A percentile compares a stretch with the other conserved stretches of the same genome.
Conservation (phyloP, 2,113 vertebrate species). For the Cyphotilapia sp. region DNA sequence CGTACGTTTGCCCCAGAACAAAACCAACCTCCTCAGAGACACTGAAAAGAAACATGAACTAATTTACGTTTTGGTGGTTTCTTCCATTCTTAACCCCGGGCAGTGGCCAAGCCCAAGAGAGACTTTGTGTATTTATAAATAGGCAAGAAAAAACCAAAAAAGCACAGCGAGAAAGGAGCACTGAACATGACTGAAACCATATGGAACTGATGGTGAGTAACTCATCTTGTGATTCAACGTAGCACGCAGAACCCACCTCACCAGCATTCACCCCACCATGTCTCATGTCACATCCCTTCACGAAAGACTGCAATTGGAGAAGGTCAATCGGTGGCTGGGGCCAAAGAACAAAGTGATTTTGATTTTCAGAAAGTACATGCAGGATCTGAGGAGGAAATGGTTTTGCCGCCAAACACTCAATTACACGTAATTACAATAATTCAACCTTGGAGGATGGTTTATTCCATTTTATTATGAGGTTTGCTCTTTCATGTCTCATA, state of each 20-base stretch:
- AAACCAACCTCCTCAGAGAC: slow-evolving; percentile 39
- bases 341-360: slow-evolving; percentile 64
- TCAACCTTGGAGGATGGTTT: slow-evolving; percentile 67
- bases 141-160: slow-evolving; percentile 9
- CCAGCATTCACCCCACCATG: slow-evolving; percentile 15
- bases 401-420: slow-evolving; percentile 71
- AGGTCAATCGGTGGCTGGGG: slow-evolving; percentile 58
- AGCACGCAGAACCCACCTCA: background rate
- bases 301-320: slow-evolving; percentile 65
- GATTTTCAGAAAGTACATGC: slow-evolving; percentile 59
- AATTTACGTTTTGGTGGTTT: slow-evolving; percentile 47
- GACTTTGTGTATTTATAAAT: slow-evolving; percentile 51
- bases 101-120: slow-evolving; percentile 31
- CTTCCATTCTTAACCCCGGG: slow-evolving; percentile 42
- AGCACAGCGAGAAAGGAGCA: slow-evolving; percentile 19
- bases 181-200: slow-evolving; percentile 58
- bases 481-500: slow-evolving; percentile 57
- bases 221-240: slow-evolving; percentile 57
- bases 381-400: slow-evolving; percentile 66
- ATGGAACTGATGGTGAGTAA: slow-evolving; percentile 47
- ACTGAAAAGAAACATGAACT: slow-evolving; percentile 45
- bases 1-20: slow-evolving; percentile 12
- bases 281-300: slow-evolving; percentile 55
- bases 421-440: slow-evolving; percentile 72
- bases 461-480: slow-evolving; percentile 70